Conservation (phyloP, 2,888 invertebrate genomes). For the Nezara viridula region DNA sequence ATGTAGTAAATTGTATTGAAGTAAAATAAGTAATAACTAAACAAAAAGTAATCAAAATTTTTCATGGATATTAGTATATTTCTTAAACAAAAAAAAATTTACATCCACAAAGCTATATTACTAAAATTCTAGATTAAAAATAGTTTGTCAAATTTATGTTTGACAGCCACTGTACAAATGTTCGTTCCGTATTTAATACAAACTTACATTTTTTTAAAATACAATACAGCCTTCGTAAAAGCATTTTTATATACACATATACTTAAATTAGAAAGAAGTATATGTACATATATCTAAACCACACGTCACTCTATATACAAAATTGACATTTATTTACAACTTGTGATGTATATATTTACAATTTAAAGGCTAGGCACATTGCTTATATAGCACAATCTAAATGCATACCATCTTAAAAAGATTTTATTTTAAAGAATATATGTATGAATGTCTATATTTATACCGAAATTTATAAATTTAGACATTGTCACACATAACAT, state of each 20-base stretch:
- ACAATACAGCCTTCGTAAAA: slow-evolving; percentile 61
- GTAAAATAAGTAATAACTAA: not conserved
- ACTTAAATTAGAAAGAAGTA: slow-evolving; percentile 36
- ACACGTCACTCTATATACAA: slow-evolving; percentile 58
- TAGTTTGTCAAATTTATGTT: slow-evolving; percentile 63
- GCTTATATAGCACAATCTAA: slow-evolving; percentile 55
- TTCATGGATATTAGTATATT: slow-evolving; percentile 61
- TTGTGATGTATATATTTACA: slow-evolving; percentile 54
- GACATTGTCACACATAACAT: slow-evolving; percentile 8
- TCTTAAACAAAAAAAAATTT: slow-evolving; percentile 64
- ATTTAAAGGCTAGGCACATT: slow-evolving; percentile 61
- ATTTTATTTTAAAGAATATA: slow-evolving; percentile 20
- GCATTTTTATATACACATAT: slow-evolving; percentile 58
- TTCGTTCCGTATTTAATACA: slow-evolving; percentile 62
- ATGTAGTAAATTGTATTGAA: not conserved
- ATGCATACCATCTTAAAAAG: slow-evolving; percentile 25
- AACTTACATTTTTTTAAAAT: slow-evolving; percentile 64
- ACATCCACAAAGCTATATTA: slow-evolving; percentile 64
- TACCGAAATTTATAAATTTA: slow-evolving; percentile 40
- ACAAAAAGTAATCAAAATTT: not conserved
- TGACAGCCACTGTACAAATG: slow-evolving; percentile 62
- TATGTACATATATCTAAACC: slow-evolving; percentile 52
- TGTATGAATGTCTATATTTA: slow-evolving; percentile 40
- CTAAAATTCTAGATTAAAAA: slow-evolving; percentile 65
- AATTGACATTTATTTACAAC: slow-evolving; percentile 60